phyloP scores from a whole-genome alignment of 2,797 vertebrate genomes.

The Coregonus sp. region DNA sequence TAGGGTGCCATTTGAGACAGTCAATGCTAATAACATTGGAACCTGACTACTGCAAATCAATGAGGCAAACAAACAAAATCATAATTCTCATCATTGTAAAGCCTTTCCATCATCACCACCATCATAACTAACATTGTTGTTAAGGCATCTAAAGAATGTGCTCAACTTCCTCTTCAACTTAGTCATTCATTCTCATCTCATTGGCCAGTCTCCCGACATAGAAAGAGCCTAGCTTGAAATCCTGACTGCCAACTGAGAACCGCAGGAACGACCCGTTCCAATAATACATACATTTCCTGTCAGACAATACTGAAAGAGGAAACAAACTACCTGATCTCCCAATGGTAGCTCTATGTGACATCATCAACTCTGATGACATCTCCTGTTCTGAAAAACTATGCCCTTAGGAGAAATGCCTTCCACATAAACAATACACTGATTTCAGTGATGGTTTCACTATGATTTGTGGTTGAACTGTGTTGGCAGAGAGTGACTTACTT shows the following conservation, averaged over 20 bases:
- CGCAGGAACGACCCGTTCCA: not conserved
- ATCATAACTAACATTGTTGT: not conserved
- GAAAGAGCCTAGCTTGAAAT: not conserved
- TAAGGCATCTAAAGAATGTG: not conserved
- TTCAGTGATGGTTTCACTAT: not conserved
- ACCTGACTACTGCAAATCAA: not conserved
- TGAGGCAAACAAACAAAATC: not conserved
- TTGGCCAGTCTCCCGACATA: not conserved
- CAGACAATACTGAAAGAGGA: not conserved
- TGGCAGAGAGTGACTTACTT: constrained; percentile 76
- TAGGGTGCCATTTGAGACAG: not conserved
- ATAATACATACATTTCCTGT: not conserved
- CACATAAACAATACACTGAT: not conserved
- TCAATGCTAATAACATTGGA: not conserved
- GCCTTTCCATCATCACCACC: not conserved
- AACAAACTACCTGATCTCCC: not conserved
- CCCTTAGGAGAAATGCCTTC: not conserved
- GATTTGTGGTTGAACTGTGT: not conserved
- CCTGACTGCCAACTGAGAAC: not conserved
- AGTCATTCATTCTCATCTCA: not conserved
- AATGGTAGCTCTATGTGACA: not conserved
- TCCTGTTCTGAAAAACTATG: not conserved
- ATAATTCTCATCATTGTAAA: not conserved
- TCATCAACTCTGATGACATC: not conserved
- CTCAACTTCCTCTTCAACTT: not conserved